A percentile compares a stretch with the other conserved stretches of the same genome.
These are phyloP conservation scores for Tachystola acroxantha DNA, from an alignment of 2,888 invertebrate genomes.

Conservation along the genomic window DNA sequence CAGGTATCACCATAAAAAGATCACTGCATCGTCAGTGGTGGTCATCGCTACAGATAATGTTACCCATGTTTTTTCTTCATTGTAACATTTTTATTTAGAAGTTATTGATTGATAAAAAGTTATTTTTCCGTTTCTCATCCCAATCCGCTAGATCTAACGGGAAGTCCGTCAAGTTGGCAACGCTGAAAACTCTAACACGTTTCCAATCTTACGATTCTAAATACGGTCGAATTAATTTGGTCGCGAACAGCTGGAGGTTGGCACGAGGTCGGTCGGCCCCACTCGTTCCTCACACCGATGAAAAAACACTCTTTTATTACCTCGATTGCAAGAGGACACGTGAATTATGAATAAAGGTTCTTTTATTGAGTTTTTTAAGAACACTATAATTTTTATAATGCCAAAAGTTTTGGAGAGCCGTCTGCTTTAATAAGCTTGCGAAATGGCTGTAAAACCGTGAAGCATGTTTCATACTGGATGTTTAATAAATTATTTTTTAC, in stretches of 20 bases:
- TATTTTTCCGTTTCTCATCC: no score
- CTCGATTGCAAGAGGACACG: conserved; percentile 37
- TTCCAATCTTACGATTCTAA: conserved; percentile 41
- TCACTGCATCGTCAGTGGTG: no score
- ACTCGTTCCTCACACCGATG: conserved; percentile 32
- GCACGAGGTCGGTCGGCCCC: conserved; percentile 39
- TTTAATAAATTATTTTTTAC: conserved; percentile 25
- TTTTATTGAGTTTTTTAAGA: conserved; percentile 42
- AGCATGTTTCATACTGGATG: background rate
- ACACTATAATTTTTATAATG: conserved; percentile 44
- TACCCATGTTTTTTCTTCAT: no score
- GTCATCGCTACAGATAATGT: no score
- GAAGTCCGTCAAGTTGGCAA: no score
- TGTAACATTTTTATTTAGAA: no score
- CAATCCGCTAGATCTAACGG: no score
- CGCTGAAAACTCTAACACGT: no score
- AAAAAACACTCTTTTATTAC: conserved; percentile 38
- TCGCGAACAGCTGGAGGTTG: conserved; percentile 24
- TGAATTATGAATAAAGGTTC: conserved; percentile 44
- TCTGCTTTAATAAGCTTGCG: conserved; percentile 20
- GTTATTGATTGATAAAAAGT: no score
- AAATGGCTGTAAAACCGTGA: conserved; percentile 25
- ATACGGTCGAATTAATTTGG: conserved; percentile 50
- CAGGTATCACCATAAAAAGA: no score
- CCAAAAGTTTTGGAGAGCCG: conserved; percentile 14